These are phyloP conservation scores for Lacerta agilis DNA, from an alignment of 2,797 vertebrate genomes.

Conservation along the genomic window DNA sequence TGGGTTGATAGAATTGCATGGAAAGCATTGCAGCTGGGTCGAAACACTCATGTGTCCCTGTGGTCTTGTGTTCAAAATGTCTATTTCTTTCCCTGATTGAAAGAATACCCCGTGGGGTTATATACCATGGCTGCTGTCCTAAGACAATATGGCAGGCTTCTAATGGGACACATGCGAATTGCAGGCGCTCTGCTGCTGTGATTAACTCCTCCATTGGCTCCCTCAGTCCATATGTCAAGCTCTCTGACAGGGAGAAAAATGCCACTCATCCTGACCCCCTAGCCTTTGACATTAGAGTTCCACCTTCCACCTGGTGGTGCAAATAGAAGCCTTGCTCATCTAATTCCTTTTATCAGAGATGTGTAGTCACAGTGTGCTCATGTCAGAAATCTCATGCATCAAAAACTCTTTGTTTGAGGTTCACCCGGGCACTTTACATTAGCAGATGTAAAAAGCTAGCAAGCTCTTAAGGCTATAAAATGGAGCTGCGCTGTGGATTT, in stretches of 20 bases:
- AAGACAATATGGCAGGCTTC: neutral
- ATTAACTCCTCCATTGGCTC: conserved; percentile 35
- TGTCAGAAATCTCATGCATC: conserved; percentile 3
- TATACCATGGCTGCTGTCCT: neutral
- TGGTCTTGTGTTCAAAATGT: neutral
- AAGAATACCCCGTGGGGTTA: neutral
- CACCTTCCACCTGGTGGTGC: conserved; percentile 37
- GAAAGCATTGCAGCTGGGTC: neutral
- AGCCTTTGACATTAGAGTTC: conserved; percentile 42
- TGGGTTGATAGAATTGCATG: neutral
- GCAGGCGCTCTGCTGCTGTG: conserved; percentile 28
- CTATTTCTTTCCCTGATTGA: neutral
- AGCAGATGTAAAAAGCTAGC: neutral
- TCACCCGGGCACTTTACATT: neutral
- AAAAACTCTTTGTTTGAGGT: neutral
- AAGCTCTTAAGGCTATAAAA: neutral
- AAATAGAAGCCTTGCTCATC: conserved; percentile 33
- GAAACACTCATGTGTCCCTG: neutral
- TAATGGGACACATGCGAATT: neutral
- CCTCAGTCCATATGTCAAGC: neutral
- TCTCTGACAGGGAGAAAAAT: conserved; percentile 54
- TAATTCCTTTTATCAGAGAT: conserved; percentile 47
- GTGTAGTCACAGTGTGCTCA: neutral
- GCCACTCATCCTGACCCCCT: conserved; percentile 33
- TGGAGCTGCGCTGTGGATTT: neutral